Evolutionary conservation across 2,113 vertebrate species (phyloP).

Genomic region (Meleagris gallopavo): DNA sequence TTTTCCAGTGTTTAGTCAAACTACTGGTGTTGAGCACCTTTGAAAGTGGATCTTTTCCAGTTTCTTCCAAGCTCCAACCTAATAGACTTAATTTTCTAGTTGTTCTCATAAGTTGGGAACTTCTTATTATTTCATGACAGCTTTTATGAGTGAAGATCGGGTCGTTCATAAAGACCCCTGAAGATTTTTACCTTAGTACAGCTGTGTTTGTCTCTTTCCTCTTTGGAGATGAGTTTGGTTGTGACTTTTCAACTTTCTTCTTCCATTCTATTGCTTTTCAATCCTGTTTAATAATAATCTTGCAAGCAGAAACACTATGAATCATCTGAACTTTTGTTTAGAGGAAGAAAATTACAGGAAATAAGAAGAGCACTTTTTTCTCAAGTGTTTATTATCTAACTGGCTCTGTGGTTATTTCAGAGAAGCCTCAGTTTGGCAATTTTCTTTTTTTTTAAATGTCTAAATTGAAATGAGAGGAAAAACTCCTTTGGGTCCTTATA

Average conservation of each 20-base stretch:
- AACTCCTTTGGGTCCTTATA: not conserved
- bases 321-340: not conserved
- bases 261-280: not conserved
- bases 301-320: not conserved
- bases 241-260: not conserved
- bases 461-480: not conserved
- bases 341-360: not conserved
- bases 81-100: not conserved
- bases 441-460: not conserved
- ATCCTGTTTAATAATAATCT: not conserved
- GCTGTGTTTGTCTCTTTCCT: not conserved
- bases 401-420: not conserved
- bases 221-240: not conserved
- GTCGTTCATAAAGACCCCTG: not conserved
- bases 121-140: not conserved
- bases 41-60: not conserved
- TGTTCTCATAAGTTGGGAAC: not conserved
- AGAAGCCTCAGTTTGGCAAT: not conserved
- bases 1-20: not conserved
- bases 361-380: not conserved
- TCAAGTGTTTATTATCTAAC: accelerated
- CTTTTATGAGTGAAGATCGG: not conserved
- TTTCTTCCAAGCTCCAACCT: not conserved
- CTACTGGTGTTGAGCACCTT: not conserved
- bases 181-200: not conserved